Evolutionary conservation across 2,113 vertebrate species (phyloP).

Genomic region (Eptesicus fuscus): DNA sequence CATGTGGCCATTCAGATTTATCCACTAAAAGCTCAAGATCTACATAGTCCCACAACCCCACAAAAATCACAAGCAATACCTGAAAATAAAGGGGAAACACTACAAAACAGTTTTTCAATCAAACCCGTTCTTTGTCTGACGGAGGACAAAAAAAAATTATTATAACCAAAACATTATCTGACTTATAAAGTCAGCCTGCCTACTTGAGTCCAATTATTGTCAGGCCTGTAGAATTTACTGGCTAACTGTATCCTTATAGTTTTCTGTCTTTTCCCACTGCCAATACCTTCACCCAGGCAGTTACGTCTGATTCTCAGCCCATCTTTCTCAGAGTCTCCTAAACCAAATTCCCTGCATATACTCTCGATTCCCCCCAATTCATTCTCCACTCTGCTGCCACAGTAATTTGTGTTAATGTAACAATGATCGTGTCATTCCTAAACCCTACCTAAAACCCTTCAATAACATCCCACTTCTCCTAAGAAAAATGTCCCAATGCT

Average conservation of each 20-base stretch:
- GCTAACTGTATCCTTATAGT: not conserved
- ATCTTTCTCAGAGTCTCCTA: not conserved
- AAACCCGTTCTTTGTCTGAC: not conserved
- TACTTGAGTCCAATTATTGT: not conserved
- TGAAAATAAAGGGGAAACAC: not conserved
- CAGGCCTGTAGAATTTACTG: not conserved
- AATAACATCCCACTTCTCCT: not conserved
- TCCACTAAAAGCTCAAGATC: not conserved
- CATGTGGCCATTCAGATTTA: conserved; percentile 59
- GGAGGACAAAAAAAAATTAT: not conserved
- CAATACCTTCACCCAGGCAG: not conserved
- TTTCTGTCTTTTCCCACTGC: not conserved
- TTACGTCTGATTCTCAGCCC: not conserved
- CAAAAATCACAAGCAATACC: not conserved
- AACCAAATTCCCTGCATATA: not conserved
- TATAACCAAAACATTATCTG: not conserved
- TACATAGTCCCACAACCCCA: not conserved
- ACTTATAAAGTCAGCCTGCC: not conserved
- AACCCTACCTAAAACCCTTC: not conserved
- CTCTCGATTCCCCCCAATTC: not conserved
- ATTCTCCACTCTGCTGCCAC: not conserved
- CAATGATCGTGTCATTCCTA: not conserved
- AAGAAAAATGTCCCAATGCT: not conserved
- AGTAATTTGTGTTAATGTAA: not conserved
- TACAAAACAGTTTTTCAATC: not conserved